A percentile compares a stretch with the other conserved stretches of the same genome.
phyloP scores from a whole-genome alignment of 2,888 invertebrate species.

The Cryptops parisi region DNA sequence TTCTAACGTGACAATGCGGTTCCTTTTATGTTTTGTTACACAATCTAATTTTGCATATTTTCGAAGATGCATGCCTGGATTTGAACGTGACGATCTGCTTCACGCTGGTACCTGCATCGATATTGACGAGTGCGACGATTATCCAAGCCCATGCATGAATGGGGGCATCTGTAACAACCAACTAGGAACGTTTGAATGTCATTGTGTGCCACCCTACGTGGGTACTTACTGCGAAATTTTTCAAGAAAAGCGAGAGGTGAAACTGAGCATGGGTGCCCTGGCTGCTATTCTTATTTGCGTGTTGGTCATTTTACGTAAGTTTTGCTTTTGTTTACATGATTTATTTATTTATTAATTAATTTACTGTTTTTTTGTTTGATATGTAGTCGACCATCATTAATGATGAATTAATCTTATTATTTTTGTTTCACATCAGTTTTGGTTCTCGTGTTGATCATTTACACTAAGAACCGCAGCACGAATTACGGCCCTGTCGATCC shows the following conservation, averaged over 20 bases:
- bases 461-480: slow-evolving; percentile 54
- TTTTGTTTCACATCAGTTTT: slow-evolving; percentile 24
- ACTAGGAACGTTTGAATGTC: slow-evolving; percentile 19
- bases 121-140: slow-evolving; percentile 21
- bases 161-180: slow-evolving; percentile 19
- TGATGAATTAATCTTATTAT: too few species aligned
- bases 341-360: too few species aligned
- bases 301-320: slow-evolving; percentile 64
- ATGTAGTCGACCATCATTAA: too few species aligned
- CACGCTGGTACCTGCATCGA: slow-evolving; percentile 22
- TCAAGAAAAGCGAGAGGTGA: slow-evolving; percentile 24
- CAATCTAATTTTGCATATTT: neutral
- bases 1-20: too few species aligned
- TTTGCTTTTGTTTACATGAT: neutral
- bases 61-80: slow-evolving; percentile 15
- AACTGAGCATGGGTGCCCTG: slow-evolving; percentile 39
- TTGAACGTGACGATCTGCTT: slow-evolving; percentile 7
- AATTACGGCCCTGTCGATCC: slow-evolving; percentile 73
- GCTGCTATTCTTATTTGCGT: slow-evolving; percentile 81
- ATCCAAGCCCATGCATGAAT: slow-evolving; percentile 18
- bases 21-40: too few species aligned
- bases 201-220: slow-evolving; percentile 19
- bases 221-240: slow-evolving; percentile 23
- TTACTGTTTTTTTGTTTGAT: too few species aligned
- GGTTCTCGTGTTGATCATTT: slow-evolving; percentile 75